Evolutionary conservation across 2,113 vertebrate species (phyloP).

Genomic region (Candoia aspera): DNA sequence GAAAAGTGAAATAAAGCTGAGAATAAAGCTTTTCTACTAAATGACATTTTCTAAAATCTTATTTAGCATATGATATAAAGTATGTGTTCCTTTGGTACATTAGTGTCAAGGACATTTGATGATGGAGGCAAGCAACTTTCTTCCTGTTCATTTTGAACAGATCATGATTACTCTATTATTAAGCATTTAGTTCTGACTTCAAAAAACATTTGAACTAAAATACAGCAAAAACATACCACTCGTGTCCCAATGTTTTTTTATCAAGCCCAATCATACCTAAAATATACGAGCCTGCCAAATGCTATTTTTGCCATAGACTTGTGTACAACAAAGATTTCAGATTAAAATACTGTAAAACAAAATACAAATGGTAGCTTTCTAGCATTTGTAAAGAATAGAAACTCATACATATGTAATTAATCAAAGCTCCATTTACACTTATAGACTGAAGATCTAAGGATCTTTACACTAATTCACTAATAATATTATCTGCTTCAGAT

Average conservation of each 20-base stretch:
- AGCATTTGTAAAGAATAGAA: background rate
- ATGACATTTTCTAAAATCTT: background rate
- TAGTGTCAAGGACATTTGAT: background rate
- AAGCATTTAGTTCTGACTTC: background rate
- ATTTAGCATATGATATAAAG: background rate
- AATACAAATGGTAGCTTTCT: background rate
- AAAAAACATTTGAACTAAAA: background rate
- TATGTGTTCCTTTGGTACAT: background rate
- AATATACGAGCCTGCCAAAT: background rate
- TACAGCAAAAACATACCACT: background rate
- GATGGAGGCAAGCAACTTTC: background rate
- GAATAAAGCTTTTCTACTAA: background rate
- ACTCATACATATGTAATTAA: background rate
- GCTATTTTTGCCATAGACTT: background rate
- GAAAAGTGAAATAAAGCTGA: slow-evolving; percentile 21
- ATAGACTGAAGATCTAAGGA: background rate
- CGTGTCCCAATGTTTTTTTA: background rate
- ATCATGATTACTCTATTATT: background rate
- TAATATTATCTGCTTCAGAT: background rate
- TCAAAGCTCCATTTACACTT: background rate
- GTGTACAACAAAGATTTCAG: background rate
- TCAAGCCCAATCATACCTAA: background rate
- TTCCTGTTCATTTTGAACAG: background rate
- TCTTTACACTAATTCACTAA: background rate
- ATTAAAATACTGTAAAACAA: background rate